Evolutionary conservation across 2,113 vertebrate genomes (phyloP), one percentile per base, ranked within the genome.

Genomic region (Phycodurus eques): DNA sequence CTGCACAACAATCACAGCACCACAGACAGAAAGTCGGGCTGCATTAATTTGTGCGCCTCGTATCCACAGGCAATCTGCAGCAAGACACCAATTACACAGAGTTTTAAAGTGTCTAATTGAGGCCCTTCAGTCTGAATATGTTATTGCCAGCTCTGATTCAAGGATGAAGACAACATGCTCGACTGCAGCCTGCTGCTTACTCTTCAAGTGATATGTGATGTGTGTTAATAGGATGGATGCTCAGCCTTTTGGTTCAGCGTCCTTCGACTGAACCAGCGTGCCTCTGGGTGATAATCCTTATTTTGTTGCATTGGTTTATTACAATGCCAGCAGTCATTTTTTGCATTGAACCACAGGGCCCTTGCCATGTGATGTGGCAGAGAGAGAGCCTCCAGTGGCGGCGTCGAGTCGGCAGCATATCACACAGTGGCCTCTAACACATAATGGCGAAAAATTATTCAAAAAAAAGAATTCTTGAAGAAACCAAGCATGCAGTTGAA

Each of bases 281-380:
- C 89, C 77, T 87, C 83, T 70, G 87, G 87, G 90, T 86, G 89
- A 90, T 92, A 91, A 93, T 91, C 91, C 88, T 84, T 90, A 90
- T 92, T 92, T 92, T 91, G 91, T 92, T 88, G 90, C 90, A 88
- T 80, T 86, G 88, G 87, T 84, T 92, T 91, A 93, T 92, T 91
- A 91, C 89, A 92, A 90, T 88, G 90, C 88, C 88, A 87, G 89
- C 85, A 87, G 85, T 87, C 82, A 72, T 88, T 88, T 64, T 71
- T 87, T 87, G 85, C 83, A 87, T 88, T 89, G 85, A 89, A 88
- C 87, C 84, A 87, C 80, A 79, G 85, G 88, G 64, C 84, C 79
- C 68, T 80, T 57, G 72, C 77, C 79, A 83, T 80, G 80, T 91
- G 87, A 89, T 85, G 83, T 83, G 82, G 87, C 79, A 90, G 82